Base-by-base conservation (phyloP, 2,113 vertebrate genomes). In the Dunckerocampus dactyliophorus region DNA sequence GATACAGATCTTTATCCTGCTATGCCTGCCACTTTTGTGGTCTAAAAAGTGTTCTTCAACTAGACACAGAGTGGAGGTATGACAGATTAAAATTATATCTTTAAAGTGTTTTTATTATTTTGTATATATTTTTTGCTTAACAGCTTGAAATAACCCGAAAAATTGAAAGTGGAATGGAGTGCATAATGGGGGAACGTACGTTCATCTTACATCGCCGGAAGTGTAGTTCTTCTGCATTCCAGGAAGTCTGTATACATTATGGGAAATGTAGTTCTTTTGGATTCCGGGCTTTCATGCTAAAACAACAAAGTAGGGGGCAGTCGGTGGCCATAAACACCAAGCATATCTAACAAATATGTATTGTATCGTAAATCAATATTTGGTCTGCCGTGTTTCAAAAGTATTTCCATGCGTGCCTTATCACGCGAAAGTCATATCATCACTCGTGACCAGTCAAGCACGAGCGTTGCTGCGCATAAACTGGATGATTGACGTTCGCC, bases 401-500 rank as follows among this genome's bases (percentile, higher is more conserved):
- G 52, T 31, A 58, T 46, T 7, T 48, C 3, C 51, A 16, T 17
- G 10, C 4, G 47, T 34, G 57, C 17, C 1, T 12, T 19, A 37
- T 66, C 47, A 13, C 8, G 28, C 6, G 28, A 14, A 43, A 6
- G 13, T 45, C 22, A 45, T 45, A 20, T 1, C 0, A 13, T 47
- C 70, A 46, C 77, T 69, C 69, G 75, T 84, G 79, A 77, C 60
- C 22, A 1, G 6, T 13, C 3, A 39, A 28, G 24, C 24, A 2
- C 3, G 24, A 12, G 5, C 12, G 4, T 20, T 13, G 22, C 1
- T 0, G 4, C 10, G 17, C 53, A 5, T 42, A 24, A 53, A 12
- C 0, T 0, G n/a, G 1, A n/a, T 58, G 58, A 75, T 11, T 13
- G 37, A 1, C 9, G 0, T 8, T 15, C 16, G 15, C 20, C 3